Base-by-base conservation (phyloP, 2,888 invertebrate species). In the Tanypteryx hageni region DNA sequence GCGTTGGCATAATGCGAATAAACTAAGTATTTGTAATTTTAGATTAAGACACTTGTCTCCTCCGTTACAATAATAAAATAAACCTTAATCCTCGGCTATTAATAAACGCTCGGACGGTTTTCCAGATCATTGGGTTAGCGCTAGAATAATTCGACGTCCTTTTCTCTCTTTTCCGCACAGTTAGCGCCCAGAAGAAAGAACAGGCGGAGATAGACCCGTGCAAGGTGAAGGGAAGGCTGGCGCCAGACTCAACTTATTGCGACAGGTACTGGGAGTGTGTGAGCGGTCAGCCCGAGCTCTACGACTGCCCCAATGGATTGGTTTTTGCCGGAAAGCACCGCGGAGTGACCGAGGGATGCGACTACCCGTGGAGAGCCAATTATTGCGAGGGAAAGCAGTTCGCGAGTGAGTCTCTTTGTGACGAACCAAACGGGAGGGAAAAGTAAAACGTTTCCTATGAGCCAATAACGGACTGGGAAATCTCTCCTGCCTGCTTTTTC, bases 231-330 rank as follows among this genome's bases (percentile, higher is more conserved):
- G 95, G 97, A 11, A 96, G 98, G 92, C 96, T 98, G 0, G 97
- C 97, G 0, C 96, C 96, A 0, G 98, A 98, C 94, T 97, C 97
- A 93, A 97, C 97, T 89, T 97, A 98, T 95, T 98, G 98, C 94
- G 97, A 97, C 95, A 96, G 96, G 92, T 98, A 97, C 94, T 98
- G 98, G 98, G 98, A 98, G 95, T 98, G 98, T 94, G 97, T 98
- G 93, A 97, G 96, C 94, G 98, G 97, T 0, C 97, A 98, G 94
- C 97, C 98, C 0, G 97, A 98, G 93, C 96, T 98, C 93, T 98
- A 98, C 95, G 98, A 98, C 95, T 98, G 98, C 94, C 98, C 98
- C 92, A 98, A 98, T 94, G 98, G 98, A 0, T 95, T 98, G 93
- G 98, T 98, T 85, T 98, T 97, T 95, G 98, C 98, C 27, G 98